These are phyloP conservation scores for Lutraria lutraria DNA, from an alignment of 2,888 invertebrate genomes.

Conservation along the genomic window DNA sequence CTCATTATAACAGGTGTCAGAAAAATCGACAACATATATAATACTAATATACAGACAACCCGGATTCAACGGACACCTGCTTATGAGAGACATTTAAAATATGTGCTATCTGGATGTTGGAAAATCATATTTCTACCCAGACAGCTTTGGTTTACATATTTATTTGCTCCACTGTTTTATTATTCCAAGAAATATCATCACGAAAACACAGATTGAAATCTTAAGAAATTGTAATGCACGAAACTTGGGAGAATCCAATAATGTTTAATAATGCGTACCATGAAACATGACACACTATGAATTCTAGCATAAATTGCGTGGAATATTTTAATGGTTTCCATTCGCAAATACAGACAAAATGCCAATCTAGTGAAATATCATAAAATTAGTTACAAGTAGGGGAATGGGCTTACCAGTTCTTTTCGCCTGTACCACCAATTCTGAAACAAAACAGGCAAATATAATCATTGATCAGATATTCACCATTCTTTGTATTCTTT, in stretches of 20 bases:
- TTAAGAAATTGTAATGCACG: neutral
- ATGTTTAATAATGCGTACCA: neutral
- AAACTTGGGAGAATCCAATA: neutral
- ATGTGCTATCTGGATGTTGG: too few species aligned
- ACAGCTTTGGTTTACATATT: too few species aligned
- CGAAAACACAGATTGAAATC: neutral
- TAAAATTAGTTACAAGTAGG: neutral
- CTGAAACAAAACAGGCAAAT: constrained; percentile 51
- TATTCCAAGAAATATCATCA: neutral
- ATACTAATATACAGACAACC: too few species aligned
- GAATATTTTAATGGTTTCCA: neutral
- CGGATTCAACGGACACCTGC: too few species aligned
- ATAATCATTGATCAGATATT: neutral
- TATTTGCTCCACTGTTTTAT: too few species aligned
- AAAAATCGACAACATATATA: too few species aligned
- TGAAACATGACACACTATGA: neutral
- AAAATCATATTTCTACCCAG: too few species aligned
- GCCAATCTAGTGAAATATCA: neutral
- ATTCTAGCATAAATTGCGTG: neutral
- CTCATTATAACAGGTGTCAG: too few species aligned
- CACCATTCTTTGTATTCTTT: neutral
- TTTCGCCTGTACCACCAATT: constrained; percentile 83
- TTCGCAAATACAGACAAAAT: neutral
- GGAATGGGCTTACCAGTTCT: constrained; percentile 75
- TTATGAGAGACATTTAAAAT: too few species aligned